Evolutionary conservation across 2,797 vertebrate species (phyloP).

Genomic region (Passerculus sandwichensis): DNA sequence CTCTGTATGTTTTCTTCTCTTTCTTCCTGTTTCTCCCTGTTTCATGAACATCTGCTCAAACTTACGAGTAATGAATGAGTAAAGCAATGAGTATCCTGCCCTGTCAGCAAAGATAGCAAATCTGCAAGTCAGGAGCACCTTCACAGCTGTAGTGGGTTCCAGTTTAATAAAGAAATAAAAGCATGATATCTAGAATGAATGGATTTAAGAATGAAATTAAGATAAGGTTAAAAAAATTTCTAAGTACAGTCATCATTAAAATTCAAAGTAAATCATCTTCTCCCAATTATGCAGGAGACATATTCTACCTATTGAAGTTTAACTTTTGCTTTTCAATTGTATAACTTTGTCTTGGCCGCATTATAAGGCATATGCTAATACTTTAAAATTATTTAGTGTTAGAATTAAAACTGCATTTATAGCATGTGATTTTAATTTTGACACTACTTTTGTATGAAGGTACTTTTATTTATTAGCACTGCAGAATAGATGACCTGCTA

Average conservation of each 20-base stretch:
- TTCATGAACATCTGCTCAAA: background rate
- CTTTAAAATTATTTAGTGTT: background rate
- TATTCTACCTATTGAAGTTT: background rate
- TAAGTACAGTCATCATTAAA: background rate
- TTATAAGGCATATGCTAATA: background rate
- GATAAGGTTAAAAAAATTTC: background rate
- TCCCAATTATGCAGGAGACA: background rate
- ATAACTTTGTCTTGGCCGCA: background rate
- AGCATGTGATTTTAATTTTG: background rate
- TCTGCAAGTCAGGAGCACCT: background rate
- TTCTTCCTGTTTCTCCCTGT: background rate
- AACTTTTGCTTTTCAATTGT: background rate
- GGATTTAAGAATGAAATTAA: background rate
- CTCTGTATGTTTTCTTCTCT: background rate
- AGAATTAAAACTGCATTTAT: background rate
- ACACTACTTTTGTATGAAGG: background rate
- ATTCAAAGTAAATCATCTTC: background rate
- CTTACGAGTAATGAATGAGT: background rate
- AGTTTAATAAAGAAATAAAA: slow-evolving; percentile 21
- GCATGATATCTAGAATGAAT: background rate
- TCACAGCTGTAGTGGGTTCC: background rate
- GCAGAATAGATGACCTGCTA: background rate
- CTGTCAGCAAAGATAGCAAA: background rate
- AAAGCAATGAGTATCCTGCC: background rate
- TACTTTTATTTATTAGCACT: background rate